Conservation (phyloP, 2,888 invertebrate species). For the Agrilus biguttatus region DNA sequence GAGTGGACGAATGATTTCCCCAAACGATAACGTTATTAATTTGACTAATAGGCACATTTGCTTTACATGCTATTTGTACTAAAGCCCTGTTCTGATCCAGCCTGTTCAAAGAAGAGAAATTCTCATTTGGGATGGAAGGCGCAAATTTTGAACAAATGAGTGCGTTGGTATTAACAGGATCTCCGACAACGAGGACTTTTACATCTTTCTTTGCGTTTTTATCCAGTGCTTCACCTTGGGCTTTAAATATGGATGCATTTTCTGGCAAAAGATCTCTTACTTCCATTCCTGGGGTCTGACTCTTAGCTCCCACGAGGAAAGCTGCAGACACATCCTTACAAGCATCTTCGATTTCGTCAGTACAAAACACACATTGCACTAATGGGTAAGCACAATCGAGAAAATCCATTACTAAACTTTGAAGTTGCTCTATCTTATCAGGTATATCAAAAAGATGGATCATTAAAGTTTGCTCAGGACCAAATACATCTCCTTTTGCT, state of each 20-base stretch:
- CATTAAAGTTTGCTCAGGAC: conserved; percentile 62
- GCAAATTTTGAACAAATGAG: conserved; percentile 86
- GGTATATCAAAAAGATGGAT: conserved; percentile 81
- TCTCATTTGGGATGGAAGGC: conserved; percentile 79
- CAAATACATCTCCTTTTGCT: conserved; percentile 85
- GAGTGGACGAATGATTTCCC: conserved; percentile 95
- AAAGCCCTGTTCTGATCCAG: conserved; percentile 90
- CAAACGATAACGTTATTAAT: conserved; percentile 84
- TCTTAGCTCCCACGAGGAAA: conserved; percentile 91
- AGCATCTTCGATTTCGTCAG: conserved; percentile 69
- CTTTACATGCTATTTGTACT: conserved; percentile 57
- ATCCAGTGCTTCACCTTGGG: conserved; percentile 80
- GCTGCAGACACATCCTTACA: conserved; percentile 87
- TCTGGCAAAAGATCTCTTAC: conserved; percentile 89
- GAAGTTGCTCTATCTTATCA: conserved; percentile 75
- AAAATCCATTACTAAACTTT: conserved; percentile 90
- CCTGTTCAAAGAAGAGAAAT: conserved; percentile 90
- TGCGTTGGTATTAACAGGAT: conserved; percentile 95
- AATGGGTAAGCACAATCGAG: conserved; percentile 85
- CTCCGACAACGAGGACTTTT: conserved; percentile 87
- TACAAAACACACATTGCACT: conserved; percentile 63
- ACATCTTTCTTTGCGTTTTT: conserved; percentile 78
- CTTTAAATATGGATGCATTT: conserved; percentile 90
- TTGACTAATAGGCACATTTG: conserved; percentile 47
- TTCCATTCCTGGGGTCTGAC: conserved; percentile 90